Conservation (phyloP, 2,888 invertebrate genomes). For the Horisme vitalbata region DNA sequence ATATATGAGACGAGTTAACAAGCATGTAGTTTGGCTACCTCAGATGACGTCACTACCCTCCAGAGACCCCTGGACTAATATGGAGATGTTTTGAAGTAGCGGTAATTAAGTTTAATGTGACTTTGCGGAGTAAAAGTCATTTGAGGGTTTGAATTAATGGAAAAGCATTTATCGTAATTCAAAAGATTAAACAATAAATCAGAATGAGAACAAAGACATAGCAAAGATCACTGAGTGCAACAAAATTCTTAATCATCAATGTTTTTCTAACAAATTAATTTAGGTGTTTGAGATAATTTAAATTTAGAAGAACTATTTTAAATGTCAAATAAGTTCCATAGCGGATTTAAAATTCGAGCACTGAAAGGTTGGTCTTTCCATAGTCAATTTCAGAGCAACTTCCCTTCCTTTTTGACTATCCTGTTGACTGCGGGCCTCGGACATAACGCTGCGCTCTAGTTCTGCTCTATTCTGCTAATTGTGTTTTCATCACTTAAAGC, state of each 20-base stretch:
- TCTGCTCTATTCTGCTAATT: no score
- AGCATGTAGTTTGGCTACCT: slow-evolving; percentile 74
- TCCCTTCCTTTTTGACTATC: no score
- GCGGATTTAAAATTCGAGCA: no score
- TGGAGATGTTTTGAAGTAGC: slow-evolving; percentile 40
- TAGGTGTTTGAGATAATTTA: no score
- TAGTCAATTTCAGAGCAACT: no score
- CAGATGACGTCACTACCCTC: slow-evolving; percentile 49
- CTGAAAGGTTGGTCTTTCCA: no score
- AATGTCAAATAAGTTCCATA: not conserved
- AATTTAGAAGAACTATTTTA: not conserved
- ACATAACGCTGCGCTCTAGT: no score
- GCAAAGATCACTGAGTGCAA: no score
- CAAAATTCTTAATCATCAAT: no score
- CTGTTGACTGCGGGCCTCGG: no score
- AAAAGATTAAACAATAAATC: slow-evolving; percentile 20
- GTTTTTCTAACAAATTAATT: no score
- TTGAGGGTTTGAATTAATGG: slow-evolving; percentile 21
- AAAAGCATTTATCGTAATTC: slow-evolving; percentile 22
- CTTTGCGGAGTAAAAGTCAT: slow-evolving; percentile 26
- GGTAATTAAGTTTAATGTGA: slow-evolving; percentile 41
- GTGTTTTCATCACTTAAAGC: no score
- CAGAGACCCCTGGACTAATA: slow-evolving; percentile 44
- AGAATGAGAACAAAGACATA: not conserved
- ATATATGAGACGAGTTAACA: slow-evolving; percentile 81